These are phyloP conservation scores for Oreotrochilus melanogaster DNA, from an alignment of 2,113 vertebrate genomes.

Conservation along the genomic window DNA sequence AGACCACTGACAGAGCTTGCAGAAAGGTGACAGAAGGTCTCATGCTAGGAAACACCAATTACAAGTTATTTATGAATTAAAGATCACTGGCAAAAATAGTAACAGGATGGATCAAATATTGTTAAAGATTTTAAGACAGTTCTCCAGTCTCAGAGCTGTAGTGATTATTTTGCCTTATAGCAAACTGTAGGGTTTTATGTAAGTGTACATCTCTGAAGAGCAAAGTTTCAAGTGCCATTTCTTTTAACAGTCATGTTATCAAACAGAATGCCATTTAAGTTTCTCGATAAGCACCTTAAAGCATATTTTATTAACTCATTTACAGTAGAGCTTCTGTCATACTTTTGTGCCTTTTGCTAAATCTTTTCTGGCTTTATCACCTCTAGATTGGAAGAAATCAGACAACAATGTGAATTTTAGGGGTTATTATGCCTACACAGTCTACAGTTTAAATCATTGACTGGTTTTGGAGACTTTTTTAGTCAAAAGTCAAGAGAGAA, in stretches of 20 bases:
- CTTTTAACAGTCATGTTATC: neutral
- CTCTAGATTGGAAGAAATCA: neutral
- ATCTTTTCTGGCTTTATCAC: neutral
- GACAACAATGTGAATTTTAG: too few species aligned
- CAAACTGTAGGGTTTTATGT: neutral
- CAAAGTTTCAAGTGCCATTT: neutral
- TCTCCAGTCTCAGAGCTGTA: neutral
- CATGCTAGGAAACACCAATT: neutral
- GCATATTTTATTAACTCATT: neutral
- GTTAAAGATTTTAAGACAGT: neutral
- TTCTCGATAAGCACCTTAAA: neutral
- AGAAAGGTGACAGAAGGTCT: neutral
- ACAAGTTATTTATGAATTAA: neutral
- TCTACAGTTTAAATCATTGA: neutral
- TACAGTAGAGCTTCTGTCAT: neutral
- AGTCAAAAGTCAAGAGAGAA: neutral
- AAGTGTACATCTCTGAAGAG: neutral
- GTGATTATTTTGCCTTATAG: neutral
- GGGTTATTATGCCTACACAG: neutral
- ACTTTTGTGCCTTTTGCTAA: neutral
- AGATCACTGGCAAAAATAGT: neutral
- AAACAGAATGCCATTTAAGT: neutral
- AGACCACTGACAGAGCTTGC: neutral
- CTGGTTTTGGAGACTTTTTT: neutral
- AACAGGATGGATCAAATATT: neutral